Conservation (phyloP, 2,797 vertebrate species). For the Synanceia verrucosa region DNA sequence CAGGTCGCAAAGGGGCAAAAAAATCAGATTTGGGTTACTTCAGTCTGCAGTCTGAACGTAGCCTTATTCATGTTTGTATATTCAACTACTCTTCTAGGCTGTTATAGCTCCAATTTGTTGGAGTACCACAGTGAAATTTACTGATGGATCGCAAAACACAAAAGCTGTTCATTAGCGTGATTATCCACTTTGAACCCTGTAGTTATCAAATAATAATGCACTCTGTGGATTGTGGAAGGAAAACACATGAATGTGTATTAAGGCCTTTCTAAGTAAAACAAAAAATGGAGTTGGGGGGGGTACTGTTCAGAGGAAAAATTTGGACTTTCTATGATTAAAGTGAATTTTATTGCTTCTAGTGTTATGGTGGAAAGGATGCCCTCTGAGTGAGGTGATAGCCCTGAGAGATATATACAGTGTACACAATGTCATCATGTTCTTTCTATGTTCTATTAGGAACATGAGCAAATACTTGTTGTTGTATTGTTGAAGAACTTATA, state of each 20-base stretch:
- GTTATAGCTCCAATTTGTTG: neutral
- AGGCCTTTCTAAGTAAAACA: neutral
- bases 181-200: neutral
- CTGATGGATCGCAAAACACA: neutral
- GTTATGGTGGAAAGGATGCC: too few relatives aligned
- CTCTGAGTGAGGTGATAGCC: neutral
- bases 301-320: neutral
- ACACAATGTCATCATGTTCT: neutral
- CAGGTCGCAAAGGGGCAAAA: too few relatives aligned
- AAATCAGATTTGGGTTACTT: too few relatives aligned
- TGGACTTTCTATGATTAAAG: neutral
- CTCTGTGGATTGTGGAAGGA: too few relatives aligned
- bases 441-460: neutral
- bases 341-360: neutral
- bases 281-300: neutral
- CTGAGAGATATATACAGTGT: neutral
- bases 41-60: too few relatives aligned
- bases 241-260: neutral
- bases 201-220: neutral
- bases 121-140: neutral
- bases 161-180: neutral
- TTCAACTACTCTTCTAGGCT: neutral
- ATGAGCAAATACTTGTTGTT: neutral
- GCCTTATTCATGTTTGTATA: neutral
- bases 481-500: neutral